phyloP scores from a whole-genome alignment of 2,888 invertebrate genomes.

The Ectemnius continuus region DNA sequence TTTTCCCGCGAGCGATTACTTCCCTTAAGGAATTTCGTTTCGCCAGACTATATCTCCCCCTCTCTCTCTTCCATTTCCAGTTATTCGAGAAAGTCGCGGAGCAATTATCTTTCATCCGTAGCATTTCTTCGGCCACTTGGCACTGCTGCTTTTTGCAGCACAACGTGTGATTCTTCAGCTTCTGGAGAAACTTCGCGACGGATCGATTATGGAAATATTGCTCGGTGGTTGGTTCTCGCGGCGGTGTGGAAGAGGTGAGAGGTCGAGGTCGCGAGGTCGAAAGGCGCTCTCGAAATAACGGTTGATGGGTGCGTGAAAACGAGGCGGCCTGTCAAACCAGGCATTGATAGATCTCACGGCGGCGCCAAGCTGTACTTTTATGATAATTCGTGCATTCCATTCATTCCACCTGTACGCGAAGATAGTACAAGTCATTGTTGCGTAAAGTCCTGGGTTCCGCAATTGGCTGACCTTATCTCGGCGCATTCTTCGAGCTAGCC shows the following conservation, averaged over 20 bases:
- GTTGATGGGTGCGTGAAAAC: conserved; percentile 53
- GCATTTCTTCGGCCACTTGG: too few relatives aligned
- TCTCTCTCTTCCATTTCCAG: too few relatives aligned
- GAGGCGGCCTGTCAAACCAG: conserved; percentile 16
- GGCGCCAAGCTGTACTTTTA: conserved; percentile 19
- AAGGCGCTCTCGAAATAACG: conserved; percentile 57
- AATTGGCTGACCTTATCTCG: conserved; percentile 23
- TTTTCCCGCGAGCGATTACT: too few relatives aligned
- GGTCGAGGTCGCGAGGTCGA: conserved; percentile 62
- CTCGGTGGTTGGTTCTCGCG: background rate
- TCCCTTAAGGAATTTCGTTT: too few relatives aligned
- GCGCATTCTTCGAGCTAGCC: conserved; percentile 2
- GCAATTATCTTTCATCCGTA: too few relatives aligned
- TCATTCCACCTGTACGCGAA: conserved; percentile 42
- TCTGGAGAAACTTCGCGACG: too few relatives aligned
- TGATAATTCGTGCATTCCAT: conserved; percentile 46
- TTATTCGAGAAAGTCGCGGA: too few relatives aligned
- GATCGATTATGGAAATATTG: too few relatives aligned
- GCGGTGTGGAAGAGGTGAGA: conserved; percentile 7
- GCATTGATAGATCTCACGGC: conserved; percentile 28
- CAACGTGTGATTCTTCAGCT: too few relatives aligned
- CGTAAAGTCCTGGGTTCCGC: conserved; percentile 20
- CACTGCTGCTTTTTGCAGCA: too few relatives aligned
- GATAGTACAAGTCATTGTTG: conserved; percentile 40
- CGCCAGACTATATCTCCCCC: too few relatives aligned